These are phyloP conservation scores for Caenorhabditis imperialis DNA, from an alignment of 2,888 invertebrate genomes.

Conservation along the genomic window DNA sequence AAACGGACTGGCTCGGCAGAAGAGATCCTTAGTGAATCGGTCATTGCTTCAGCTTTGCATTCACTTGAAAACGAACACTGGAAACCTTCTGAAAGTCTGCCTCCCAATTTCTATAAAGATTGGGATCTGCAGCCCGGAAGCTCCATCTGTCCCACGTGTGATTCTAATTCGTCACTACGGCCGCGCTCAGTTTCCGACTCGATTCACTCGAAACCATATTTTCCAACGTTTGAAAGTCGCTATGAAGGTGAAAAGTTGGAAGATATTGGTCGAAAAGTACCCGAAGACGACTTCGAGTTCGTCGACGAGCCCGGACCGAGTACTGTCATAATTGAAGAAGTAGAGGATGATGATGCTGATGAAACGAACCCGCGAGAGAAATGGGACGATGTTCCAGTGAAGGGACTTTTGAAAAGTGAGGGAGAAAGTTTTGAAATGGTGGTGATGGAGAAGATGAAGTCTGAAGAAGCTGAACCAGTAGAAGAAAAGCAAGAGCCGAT, in stretches of 20 bases:
- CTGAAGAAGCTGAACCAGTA: not conserved
- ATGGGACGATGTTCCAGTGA: constrained; percentile 31
- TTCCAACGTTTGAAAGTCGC: constrained; percentile 3
- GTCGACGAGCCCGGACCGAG: constrained; percentile 4
- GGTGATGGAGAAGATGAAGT: constrained; percentile 2
- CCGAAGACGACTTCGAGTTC: constrained; percentile 1
- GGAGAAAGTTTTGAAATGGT: constrained; percentile 21
- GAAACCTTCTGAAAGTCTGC: not conserved
- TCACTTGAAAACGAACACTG: not conserved
- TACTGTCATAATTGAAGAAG: constrained; percentile 37
- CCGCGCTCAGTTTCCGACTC: not conserved
- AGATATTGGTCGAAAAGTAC: not conserved
- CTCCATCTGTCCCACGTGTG: constrained; percentile 4
- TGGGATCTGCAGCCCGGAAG: constrained; percentile 15
- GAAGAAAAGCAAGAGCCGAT: not conserved
- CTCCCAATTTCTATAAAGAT: constrained; percentile 19
- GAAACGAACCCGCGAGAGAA: not conserved
- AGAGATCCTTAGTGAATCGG: constrained; percentile 13
- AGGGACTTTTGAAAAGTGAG: constrained; percentile 6
- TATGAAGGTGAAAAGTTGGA: constrained; percentile 6
- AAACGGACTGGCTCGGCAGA: not conserved
- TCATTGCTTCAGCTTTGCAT: constrained; percentile 6
- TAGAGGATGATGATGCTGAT: constrained; percentile 16
- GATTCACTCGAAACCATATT: not conserved
- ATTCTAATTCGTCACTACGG: not conserved